Base-by-base conservation (phyloP, 2,888 invertebrate species). In the Hirtodrosophila alboralis region DNA sequence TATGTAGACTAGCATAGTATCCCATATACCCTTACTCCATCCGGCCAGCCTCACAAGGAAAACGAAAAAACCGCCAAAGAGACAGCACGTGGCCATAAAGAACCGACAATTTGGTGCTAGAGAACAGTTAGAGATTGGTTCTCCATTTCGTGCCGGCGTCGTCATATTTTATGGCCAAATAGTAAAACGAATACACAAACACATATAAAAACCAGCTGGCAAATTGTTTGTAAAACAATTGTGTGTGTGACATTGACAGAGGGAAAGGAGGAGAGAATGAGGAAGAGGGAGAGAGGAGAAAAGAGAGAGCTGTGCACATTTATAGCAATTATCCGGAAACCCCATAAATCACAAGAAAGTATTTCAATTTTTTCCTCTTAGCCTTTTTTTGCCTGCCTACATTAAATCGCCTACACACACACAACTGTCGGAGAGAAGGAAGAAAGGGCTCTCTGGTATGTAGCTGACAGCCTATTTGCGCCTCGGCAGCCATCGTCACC, bases 161-260 rank as follows among this genome's bases (percentile, higher is more conserved):
- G 64, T 81, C 81, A 81, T 81, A 85, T 81, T 85, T 81, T 85
- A 85, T 85, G 84, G 57, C 80, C 86, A 80, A 85, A 85, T 83
- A 85, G 81, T 81, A 85, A 85, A 81, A 76, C 84, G 84, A 81
- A 81, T 81, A 86, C 81, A 84, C 84, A 87, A 86, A 86, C 76
- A 75, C 80, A 75, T 72, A 78, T 75, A 85, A 75, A 77, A 74
- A 68, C 71, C 65, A 84, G 86, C 86, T 81, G 85, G 74, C 86
- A 85, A 85, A 87, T 87, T 86, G 87, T 77, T 87, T 86, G 87
- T 86, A 87, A 87, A 85, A 85, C 85, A 87, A 80, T 85, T 80
- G 78, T 69, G 56, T 81, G 73, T 63, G 73, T 74, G 71, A 72
- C 71, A 72, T 72, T 61, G 64, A 65, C 43, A 57, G 47, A n/a